A percentile compares a stretch with the other conserved stretches of the same genome.
These are phyloP conservation scores for Microtus montanus DNA, from an alignment of 2,113 vertebrate genomes.

Conservation along the genomic window DNA sequence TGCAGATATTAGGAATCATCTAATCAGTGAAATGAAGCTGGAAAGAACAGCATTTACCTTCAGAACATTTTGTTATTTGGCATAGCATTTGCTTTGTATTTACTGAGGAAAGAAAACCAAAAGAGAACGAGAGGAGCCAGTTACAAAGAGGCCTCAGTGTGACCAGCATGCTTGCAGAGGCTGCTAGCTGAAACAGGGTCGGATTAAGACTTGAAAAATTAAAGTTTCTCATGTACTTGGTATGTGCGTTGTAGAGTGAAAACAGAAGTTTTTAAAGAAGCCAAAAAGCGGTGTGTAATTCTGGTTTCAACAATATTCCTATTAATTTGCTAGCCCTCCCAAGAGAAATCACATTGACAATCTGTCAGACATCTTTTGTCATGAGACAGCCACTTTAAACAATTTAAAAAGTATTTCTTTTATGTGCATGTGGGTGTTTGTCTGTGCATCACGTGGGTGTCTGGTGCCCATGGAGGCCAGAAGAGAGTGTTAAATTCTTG, in stretches of 20 bases:
- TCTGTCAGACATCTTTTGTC: conserved; percentile 58
- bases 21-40: conserved; percentile 45
- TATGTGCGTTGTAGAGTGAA: conserved; percentile 12
- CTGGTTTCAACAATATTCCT: conserved; percentile 63
- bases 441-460: neutral
- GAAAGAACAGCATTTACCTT: conserved; percentile 36
- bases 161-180: neutral
- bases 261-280: conserved; percentile 26
- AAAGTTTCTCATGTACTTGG: conserved; percentile 23
- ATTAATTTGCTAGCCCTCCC: conserved; percentile 40
- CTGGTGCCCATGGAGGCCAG: neutral
- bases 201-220: conserved; percentile 27
- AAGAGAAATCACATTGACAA: conserved; percentile 44
- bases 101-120: conserved; percentile 55
- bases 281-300: conserved; percentile 22
- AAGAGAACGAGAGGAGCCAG: conserved; percentile 45
- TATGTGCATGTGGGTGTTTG: neutral
- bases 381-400: neutral
- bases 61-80: conserved; percentile 44
- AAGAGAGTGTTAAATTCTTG: neutral
- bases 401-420: neutral
- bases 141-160: conserved; percentile 56
- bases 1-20: conserved; percentile 28
- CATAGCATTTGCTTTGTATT: conserved; percentile 59
- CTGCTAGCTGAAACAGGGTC: conserved; percentile 4